These are phyloP conservation scores for Staurois parvus DNA, from an alignment of 2,797 vertebrate genomes.

Conservation along the genomic window DNA sequence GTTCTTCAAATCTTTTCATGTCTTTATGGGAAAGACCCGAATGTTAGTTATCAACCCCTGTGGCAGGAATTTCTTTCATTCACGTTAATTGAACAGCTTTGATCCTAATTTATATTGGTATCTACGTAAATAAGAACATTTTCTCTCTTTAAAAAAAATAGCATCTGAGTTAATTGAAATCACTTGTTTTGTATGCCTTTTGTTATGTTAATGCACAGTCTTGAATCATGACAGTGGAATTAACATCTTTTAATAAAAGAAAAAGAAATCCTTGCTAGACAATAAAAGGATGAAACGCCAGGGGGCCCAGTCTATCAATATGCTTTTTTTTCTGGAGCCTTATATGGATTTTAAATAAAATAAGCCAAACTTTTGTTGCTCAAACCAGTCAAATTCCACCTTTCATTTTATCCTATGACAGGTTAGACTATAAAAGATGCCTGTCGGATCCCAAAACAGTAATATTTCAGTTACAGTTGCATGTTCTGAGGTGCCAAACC, in stretches of 20 bases:
- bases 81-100: conserved; percentile 6
- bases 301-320: too few species aligned
- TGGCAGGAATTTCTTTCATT: not conserved
- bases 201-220: not conserved
- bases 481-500: too few species aligned
- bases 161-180: conserved; percentile 1
- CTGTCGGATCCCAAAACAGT: too few species aligned
- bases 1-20: conserved; percentile 1
- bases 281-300: too few species aligned
- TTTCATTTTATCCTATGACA: too few species aligned
- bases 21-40: not conserved
- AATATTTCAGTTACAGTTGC: too few species aligned
- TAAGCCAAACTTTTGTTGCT: too few species aligned
- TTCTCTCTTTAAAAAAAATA: conserved; percentile 7
- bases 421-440: too few species aligned
- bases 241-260: not conserved
- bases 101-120: not conserved
- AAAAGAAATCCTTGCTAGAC: not conserved
- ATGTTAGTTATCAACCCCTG: not conserved
- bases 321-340: too few species aligned
- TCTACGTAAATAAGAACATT: not conserved
- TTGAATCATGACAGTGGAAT: not conserved
- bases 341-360: too few species aligned
- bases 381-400: too few species aligned
- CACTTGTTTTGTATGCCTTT: not conserved